Conservation (phyloP, 2,888 invertebrate genomes). For the Megastigmus dorsalis region DNA sequence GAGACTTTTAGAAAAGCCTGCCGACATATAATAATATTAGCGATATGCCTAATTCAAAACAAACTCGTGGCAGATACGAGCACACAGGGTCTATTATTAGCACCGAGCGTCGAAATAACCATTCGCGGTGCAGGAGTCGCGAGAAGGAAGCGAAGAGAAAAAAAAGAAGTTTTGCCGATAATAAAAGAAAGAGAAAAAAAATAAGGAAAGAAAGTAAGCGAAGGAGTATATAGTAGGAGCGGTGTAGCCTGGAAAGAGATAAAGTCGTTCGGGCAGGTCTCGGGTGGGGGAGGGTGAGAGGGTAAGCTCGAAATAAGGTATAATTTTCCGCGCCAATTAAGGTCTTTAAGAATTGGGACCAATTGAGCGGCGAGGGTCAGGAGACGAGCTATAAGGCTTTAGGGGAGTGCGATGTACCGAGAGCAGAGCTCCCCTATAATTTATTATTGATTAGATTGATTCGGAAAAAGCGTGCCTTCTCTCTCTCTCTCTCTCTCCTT, state of each 20-base stretch:
- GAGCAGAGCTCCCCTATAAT: conserved; percentile 71
- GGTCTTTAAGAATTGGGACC: conserved; percentile 75
- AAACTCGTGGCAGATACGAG: no score
- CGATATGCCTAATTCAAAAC: no score
- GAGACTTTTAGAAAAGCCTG: no score
- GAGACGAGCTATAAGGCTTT: conserved; percentile 70
- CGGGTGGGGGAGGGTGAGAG: conserved; percentile 39
- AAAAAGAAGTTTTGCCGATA: conserved; percentile 23
- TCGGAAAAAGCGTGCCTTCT: conserved; percentile 58
- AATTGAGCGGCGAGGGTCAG: conserved; percentile 74
- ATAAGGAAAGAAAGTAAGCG: conserved; percentile 6
- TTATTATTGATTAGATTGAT: conserved; percentile 74
- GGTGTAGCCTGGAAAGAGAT: conserved; percentile 7
- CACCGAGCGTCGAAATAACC: no score
- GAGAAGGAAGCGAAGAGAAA: not conserved
- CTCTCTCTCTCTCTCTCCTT: conserved; percentile 31
- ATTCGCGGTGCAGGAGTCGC: not conserved
- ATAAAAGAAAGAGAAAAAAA: conserved; percentile 55
- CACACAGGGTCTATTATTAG: no score
- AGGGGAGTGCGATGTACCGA: conserved; percentile 66
- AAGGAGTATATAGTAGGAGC: conserved; percentile 33
- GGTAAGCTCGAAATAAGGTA: conserved; percentile 69
- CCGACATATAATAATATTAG: no score
- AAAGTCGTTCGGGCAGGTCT: conserved; percentile 24
- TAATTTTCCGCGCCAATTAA: conserved; percentile 75